Conservation (phyloP, 2,888 invertebrate species). For the Stegana nigrithorax region DNA sequence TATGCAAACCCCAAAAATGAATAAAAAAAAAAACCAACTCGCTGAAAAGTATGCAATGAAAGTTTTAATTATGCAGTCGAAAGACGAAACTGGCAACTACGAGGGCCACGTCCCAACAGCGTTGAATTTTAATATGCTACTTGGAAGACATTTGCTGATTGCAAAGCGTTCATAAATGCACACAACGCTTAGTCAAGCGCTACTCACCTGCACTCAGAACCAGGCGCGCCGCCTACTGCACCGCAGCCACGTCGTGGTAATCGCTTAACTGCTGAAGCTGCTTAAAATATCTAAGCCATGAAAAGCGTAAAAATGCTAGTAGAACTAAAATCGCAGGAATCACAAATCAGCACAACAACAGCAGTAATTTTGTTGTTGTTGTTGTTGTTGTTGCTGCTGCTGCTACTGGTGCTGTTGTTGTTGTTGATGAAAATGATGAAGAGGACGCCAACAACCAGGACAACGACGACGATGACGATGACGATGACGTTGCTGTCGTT, state of each 20-base stretch:
- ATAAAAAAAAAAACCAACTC: too few species aligned
- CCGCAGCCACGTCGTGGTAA: too few species aligned
- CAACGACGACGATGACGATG: conserved; percentile 19
- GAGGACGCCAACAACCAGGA: conserved; percentile 20
- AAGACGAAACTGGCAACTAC: background rate
- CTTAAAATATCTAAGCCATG: conserved; percentile 33
- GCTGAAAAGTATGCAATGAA: background rate
- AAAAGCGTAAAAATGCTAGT: conserved; percentile 24
- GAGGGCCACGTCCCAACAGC: background rate
- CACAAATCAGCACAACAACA: conserved; percentile 23
- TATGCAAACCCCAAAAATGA: too few species aligned
- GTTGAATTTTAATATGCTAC: conserved; percentile 12
- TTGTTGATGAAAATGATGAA: background rate
- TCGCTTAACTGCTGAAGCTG: conserved; percentile 25
- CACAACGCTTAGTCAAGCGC: background rate
- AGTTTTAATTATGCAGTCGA: background rate
- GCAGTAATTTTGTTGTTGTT: conserved; percentile 1
- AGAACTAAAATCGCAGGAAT: conserved; percentile 8
- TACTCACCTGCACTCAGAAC: conserved; percentile 3
- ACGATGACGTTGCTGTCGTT: conserved; percentile 3
- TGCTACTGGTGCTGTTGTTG: background rate
- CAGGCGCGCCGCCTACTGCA: background rate
- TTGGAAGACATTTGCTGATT: background rate
- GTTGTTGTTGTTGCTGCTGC: conserved; percentile 21
- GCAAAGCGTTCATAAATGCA: background rate